Base-by-base conservation (phyloP, 1,140 invertebrate genomes). In the Nilaparvata lugens region DNA sequence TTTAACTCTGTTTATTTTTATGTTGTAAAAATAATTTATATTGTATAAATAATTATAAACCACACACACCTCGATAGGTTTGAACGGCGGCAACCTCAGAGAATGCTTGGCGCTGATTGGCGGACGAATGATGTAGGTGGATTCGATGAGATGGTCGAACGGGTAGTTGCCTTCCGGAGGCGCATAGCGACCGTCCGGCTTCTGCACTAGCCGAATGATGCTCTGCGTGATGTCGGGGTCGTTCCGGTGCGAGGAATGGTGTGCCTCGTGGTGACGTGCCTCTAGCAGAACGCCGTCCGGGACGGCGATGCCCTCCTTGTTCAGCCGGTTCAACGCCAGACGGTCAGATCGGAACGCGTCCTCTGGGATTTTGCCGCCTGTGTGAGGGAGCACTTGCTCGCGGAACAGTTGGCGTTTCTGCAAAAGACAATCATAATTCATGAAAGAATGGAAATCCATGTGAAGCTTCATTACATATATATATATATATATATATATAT, bases 331-430 rank as follows among this genome's bases (percentile, higher is more conserved):
- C 24, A 83, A 65, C 16, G 77, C 76, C 18, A 85, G 69, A 18
- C 83, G 77, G 69, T 84, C 81, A 0, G 77, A 74, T 56, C 74
- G 73, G 62, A 84, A 84, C 18, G 83, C 82, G 53, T 80, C 79
- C 57, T 84, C 82, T 0, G 83, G 83, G 61, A 85, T 83, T 71
- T 82, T 83, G 4, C 82, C 83, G 38, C 82, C 83, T 11, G 76
- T 69, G 59, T 80, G 76, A 16, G 83, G 82, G 23, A 82, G 63
- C 14, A 85, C 77, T 68, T 84, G 79, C 64, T 85, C 82, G 24
- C 82, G 74, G 72, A 81, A 84, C 60, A 84, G 79, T 68, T 84
- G 81, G 21, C 82, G 73, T 69, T 84, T 84, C 71, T 77, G 72
- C 75, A 9, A 9, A 11, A 35, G 13, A 35, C n/a, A n/a, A n/a